Percentiles rank a stretch among this genome's conserved stretches.
These are phyloP conservation scores for Mungos mungo DNA, from an alignment of 2,113 vertebrate genomes.

Conservation along the genomic window DNA sequence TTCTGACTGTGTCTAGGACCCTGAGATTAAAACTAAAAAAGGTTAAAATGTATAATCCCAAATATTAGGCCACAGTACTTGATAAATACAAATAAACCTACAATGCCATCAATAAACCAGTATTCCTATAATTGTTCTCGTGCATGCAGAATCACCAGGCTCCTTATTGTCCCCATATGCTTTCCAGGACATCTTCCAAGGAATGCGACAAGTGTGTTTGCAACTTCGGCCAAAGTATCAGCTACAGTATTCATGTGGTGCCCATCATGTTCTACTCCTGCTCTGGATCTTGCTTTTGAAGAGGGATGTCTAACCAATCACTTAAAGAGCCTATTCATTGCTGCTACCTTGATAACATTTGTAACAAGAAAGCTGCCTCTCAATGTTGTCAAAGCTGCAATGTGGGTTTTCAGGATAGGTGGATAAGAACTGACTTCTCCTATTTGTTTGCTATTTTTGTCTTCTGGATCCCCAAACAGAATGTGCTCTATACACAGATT, in stretches of 20 bases:
- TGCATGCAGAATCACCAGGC: not conserved
- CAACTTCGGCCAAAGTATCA: not conserved
- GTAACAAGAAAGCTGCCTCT: not conserved
- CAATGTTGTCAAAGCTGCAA: not conserved
- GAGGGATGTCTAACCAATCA: not conserved
- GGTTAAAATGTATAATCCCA: not conserved
- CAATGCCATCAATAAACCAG: not conserved
- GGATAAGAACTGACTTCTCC: not conserved
- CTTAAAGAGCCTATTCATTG: not conserved
- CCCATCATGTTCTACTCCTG: not conserved
- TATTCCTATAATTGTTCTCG: not conserved
- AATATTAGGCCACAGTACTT: not conserved
- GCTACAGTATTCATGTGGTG: fast-evolving
- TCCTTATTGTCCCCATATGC: not conserved
- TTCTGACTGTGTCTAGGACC: not conserved
- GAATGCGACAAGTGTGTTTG: not conserved
- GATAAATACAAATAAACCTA: not conserved
- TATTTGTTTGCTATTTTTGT: not conserved
- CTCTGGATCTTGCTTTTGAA: not conserved
- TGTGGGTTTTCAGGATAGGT: not conserved
- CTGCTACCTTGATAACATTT: not conserved
- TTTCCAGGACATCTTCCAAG: not conserved
- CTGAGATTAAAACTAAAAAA: not conserved
- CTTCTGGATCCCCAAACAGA: not conserved
- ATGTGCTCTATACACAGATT: not conserved